Evolutionary conservation across 2,797 vertebrate species (phyloP).

Genomic region (Nothura maculosa): DNA sequence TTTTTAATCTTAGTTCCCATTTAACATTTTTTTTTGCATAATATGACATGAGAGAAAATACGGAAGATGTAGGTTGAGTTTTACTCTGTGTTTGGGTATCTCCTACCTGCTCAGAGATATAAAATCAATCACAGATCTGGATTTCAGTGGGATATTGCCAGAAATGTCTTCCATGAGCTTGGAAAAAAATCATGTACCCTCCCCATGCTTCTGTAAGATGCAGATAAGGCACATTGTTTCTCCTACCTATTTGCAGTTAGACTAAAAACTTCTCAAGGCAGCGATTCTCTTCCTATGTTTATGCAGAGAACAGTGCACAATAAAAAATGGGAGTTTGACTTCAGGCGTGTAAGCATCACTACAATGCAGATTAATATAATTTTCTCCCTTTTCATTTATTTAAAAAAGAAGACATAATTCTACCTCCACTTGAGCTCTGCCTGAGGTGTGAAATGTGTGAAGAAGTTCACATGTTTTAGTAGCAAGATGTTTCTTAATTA

Average conservation of each 20-base stretch:
- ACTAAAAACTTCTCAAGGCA: not conserved
- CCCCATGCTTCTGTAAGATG: not conserved
- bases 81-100: accelerated
- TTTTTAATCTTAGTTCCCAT: not conserved
- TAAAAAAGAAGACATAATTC: slow-evolving; percentile 5
- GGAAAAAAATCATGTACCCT: not conserved
- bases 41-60: accelerated
- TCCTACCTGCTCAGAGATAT: not conserved
- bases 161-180: not conserved
- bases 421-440: slow-evolving; percentile 48
- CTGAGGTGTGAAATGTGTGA: slow-evolving; percentile 24
- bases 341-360: not conserved
- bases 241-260: not conserved
- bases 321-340: not conserved
- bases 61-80: not conserved
- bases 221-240: not conserved
- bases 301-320: accelerated
- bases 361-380: slow-evolving; percentile 27
- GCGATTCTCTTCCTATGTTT: accelerated
- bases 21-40: not conserved
- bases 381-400: not conserved
- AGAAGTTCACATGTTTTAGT: not conserved
- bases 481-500: slow-evolving; percentile 42
- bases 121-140: not conserved
- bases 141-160: not conserved